Conservation (phyloP, 2,113 vertebrate species). For the Rhynchopsitta pachyrhyncha region DNA sequence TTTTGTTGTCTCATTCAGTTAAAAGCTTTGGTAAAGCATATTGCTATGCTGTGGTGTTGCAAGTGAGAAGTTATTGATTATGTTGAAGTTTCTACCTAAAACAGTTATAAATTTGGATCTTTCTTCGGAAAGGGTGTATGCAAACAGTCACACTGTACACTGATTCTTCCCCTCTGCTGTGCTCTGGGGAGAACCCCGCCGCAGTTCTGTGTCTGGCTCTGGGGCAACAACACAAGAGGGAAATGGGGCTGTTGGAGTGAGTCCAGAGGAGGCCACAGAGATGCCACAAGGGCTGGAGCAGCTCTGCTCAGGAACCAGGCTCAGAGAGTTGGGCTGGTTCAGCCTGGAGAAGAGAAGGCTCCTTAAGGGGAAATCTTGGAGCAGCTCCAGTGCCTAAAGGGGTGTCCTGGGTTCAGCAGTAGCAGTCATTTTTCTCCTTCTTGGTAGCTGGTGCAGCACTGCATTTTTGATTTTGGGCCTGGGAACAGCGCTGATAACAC, state of each 20-base stretch:
- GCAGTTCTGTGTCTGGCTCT: not conserved
- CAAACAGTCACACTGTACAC: accelerated
- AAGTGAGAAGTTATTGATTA: not conserved
- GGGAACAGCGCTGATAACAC: no score
- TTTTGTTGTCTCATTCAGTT: not conserved
- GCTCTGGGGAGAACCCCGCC: no score
- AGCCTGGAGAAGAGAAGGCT: no score
- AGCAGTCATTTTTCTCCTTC: no score
- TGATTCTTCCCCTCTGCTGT: not conserved
- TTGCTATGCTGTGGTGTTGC: not conserved
- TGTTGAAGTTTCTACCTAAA: not conserved
- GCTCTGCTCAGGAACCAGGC: not conserved
- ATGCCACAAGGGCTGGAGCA: not conserved
- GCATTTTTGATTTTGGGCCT: no score
- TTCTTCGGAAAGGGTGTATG: not conserved
- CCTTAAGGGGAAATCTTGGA: no score
- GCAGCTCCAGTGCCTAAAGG: no score
- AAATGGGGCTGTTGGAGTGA: not conserved
- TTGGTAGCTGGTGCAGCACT: no score
- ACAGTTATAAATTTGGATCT: not conserved
- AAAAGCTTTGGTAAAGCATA: not conserved
- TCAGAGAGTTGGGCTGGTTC: not conserved
- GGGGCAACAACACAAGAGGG: not conserved
- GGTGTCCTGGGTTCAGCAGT: no score
- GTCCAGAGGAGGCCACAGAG: not conserved